Percentiles rank a stretch among this genome's conserved stretches.
These are phyloP conservation scores for Xanthorhoe designata DNA, from an alignment of 2,888 invertebrate genomes.

Conservation along the genomic window DNA sequence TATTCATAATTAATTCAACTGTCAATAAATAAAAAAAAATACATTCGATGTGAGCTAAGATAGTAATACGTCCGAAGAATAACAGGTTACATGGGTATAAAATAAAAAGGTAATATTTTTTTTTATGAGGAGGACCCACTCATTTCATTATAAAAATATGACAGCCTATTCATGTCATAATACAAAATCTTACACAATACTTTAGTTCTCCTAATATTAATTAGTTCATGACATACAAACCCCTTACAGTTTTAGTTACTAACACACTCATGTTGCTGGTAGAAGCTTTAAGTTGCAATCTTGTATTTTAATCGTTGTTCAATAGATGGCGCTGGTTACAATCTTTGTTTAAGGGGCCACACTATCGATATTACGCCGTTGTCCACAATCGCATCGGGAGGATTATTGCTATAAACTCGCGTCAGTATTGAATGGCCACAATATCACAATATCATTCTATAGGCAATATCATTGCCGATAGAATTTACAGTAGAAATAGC, in stretches of 20 bases:
- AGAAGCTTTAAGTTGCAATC: background rate
- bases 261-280: background rate
- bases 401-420: too few species aligned
- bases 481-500: too few species aligned
- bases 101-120: background rate
- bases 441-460: too few species aligned
- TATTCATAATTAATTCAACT: too few species aligned
- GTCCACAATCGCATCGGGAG: too few species aligned
- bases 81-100: background rate
- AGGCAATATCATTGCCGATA: too few species aligned
- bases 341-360: too few species aligned
- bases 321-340: background rate
- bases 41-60: too few species aligned
- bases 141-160: constrained; percentile 11
- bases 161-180: constrained; percentile 2
- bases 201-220: constrained; percentile 2
- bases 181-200: constrained; percentile 9
- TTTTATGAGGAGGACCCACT: background rate
- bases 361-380: too few species aligned
- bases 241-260: background rate
- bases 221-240: constrained; percentile 2
- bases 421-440: too few species aligned
- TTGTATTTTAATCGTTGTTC: background rate
- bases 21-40: too few species aligned
- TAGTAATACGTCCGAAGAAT: too few species aligned